Evolutionary conservation across 2,797 vertebrate species (phyloP), one percentile per base, ranked within the genome.

Genomic region (Hippocampus kuda): DNA sequence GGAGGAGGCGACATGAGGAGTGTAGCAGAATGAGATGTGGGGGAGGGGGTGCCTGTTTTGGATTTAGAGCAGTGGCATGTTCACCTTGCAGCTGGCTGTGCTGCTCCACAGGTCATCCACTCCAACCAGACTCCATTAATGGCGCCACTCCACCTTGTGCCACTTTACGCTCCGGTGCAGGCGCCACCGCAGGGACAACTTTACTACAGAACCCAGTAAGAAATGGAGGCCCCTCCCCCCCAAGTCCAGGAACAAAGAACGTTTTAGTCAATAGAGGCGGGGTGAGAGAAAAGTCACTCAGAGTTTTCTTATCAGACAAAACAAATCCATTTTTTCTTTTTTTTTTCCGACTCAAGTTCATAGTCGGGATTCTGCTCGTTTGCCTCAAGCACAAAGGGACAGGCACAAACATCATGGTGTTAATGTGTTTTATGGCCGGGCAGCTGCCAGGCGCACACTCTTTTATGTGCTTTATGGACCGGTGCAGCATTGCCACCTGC

Each of bases 401-500:
- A 49, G 75, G 76, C 84, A 70, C 5, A 81, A 84, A 87, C 85
- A 91, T 90, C 84, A 90, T 87, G 82, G 84, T 86, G 82, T 90
- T 90, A 89, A 90, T 90, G 88, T 89, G 84, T 90, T 91, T 91
- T 90, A 92, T 85, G 81, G 79, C 67, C 72, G 81, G 85, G 85
- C 90, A 91, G 90, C 89, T 92, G 90, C 87, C 66, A 77, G 79
- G 79, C 76, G 84, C 82, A 82, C 84, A 78, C 81, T 84, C 85
- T 72, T 84, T 86, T 86, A 90, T 87, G 84, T 86, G 82, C 76
- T 82, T 87, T 84, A 86, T 89, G 89, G 88, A 85, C 81, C 75
- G 78, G 76, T 84, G 82, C 83, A 86, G 85, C 87, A 82, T 67
- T 78, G 84, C 90, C 91, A 90, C 89, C 91, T 92, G 90, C 87